Evolutionary conservation across 2,113 vertebrate genomes (phyloP).

Genomic region (Oncorhynchus gorbuscha): DNA sequence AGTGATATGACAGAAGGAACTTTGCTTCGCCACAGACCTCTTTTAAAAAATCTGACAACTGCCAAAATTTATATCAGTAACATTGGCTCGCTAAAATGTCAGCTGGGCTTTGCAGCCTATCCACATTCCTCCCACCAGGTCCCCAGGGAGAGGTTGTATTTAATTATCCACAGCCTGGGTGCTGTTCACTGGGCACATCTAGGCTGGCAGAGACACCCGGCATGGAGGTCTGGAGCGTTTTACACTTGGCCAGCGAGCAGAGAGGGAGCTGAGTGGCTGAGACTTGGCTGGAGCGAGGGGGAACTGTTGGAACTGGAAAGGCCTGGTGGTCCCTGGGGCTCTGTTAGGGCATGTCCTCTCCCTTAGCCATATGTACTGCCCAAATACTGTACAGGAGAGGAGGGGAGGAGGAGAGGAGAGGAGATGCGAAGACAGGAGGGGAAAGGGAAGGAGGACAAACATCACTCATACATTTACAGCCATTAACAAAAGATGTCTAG

Average conservation of each 20-base stretch:
- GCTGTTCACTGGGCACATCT: slow-evolving; percentile 18
- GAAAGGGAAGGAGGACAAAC: too few relatives aligned
- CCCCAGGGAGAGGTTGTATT: slow-evolving; percentile 14
- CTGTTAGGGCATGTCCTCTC: slow-evolving; percentile 16
- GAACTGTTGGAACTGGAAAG: slow-evolving; percentile 16
- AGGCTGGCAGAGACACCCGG: slow-evolving; percentile 13
- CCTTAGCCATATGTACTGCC: slow-evolving; percentile 28
- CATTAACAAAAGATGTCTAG: too few relatives aligned
- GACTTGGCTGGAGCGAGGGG: slow-evolving; percentile 5
- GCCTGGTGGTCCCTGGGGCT: slow-evolving; percentile 21
- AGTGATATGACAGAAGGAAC: slow-evolving; percentile 12
- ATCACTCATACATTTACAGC: not conserved
- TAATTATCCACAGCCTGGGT: slow-evolving; percentile 31
- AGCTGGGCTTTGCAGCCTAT: slow-evolving; percentile 18
- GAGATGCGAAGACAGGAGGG: not conserved
- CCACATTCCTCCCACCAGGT: slow-evolving; percentile 23
- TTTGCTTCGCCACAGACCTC: slow-evolving; percentile 9
- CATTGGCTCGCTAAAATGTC: slow-evolving; percentile 31
- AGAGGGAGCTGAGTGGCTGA: not conserved
- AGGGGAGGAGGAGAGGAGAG: not conserved
- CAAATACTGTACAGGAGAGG: not conserved
- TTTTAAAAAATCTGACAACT: slow-evolving; percentile 7
- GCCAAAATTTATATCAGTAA: slow-evolving; percentile 36
- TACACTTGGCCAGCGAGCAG: slow-evolving; percentile 11
- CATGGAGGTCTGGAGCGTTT: slow-evolving; percentile 20